Base-by-base conservation (phyloP, 2,888 invertebrate species). In the Ophion ellenae region DNA sequence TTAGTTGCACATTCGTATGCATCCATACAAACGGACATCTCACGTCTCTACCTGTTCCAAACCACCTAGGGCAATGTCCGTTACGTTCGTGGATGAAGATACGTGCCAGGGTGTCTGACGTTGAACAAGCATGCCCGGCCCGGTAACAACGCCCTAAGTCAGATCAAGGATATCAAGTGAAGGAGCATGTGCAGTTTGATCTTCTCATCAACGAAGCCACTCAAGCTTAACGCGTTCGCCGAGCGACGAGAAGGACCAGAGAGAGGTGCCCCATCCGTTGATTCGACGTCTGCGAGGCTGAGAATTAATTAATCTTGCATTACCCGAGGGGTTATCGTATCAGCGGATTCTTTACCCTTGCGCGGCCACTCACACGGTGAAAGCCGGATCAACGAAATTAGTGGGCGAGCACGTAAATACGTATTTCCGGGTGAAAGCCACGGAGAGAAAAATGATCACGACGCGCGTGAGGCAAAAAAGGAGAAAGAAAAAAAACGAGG, bases 291-390 rank as follows among this genome's bases (percentile, higher is more conserved):
- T 77, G 63, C 40, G 63, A 59, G 17, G 64, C 75, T 66, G 28
- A 32, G 64, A 85, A 85, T 85, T 85, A 85, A 85, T 85, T 85
- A 85, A 85, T 83, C 82, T 80, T 17, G 40, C 28, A 80, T 80
- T 83, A 71, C 83, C 83, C 36, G 53, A 64, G 67, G 82, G 59
- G 75, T 7, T 82, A 69, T 78, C 81, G 63, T 75, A 75, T 64
- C 36, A 45, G 64, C 66, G 57, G 63, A 32, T 59, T 69, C 53
- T 53, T 53, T 71, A 36, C 14, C 59, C 17, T 59, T 32, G 40
- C 20, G 59, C 53, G 76, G 32, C 59, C 17, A 69, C 70, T 74
- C 47, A 57, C 28, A 6, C n/a, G 24, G 11, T 45, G 47, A 66
- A 70, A 74, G 32, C 17, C 24, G 2, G 61, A 67, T 40, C 57